Evolutionary conservation across 2,888 invertebrate species (phyloP).

Genomic region (Meliscaeva auricollis): DNA sequence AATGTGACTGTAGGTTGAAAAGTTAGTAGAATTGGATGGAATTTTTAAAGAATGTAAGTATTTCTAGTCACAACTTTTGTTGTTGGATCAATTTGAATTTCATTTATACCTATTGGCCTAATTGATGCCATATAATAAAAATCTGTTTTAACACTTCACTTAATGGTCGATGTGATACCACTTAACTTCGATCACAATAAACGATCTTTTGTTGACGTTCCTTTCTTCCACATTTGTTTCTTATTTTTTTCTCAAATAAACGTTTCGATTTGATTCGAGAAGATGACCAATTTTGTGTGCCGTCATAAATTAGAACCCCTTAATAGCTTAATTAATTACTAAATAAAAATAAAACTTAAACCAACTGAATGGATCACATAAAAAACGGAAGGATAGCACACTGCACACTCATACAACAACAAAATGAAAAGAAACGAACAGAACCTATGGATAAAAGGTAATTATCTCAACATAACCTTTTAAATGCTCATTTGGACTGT

Average conservation of each 20-base stretch:
- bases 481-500: conserved; percentile 57
- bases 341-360: conserved; percentile 63
- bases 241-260: not conserved
- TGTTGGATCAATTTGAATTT: not conserved
- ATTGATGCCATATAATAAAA: conserved; percentile 52
- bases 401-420: conserved; percentile 1
- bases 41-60: conserved; percentile 9
- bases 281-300: conserved; percentile 58
- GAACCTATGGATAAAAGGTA: conserved; percentile 58
- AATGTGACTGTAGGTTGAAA: too few species aligned
- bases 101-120: conserved; percentile 27
- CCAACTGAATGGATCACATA: not conserved
- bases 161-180: conserved; percentile 20
- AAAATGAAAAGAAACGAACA: not conserved
- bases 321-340: conserved; percentile 78
- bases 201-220: conserved; percentile 41
- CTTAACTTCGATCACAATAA: conserved; percentile 60
- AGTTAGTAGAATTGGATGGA: not conserved
- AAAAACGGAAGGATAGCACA: conserved; percentile 27
- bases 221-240: not conserved
- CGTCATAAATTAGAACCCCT: conserved; percentile 76
- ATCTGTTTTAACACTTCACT: conserved; percentile 44
- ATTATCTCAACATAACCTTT: conserved; percentile 75
- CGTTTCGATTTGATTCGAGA: not conserved
- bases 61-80: conserved; percentile 11